Base-by-base conservation (phyloP, 1,140 invertebrate genomes). In the Heliconius melpomene region DNA sequence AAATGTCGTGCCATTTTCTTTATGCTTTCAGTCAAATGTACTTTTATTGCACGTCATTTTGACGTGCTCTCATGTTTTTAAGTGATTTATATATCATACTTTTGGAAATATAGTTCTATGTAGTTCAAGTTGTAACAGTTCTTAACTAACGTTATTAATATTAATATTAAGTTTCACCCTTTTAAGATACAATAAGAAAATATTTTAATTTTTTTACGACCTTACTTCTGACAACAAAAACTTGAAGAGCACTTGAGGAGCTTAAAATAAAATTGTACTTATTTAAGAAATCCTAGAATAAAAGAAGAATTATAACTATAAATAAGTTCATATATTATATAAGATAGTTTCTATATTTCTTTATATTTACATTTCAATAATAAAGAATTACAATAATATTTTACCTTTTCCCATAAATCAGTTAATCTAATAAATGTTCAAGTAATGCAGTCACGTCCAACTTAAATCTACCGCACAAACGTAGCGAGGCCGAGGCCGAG, bases 381-480 rank as follows among this genome's bases (percentile, higher is more conserved):
- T 29, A 66, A 26, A 60, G 32, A 38, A 50, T 2, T 29, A 20
- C 5, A 9, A 9, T 36, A 38, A 72, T 20, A 71, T 75, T 72
- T 50, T 71, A 52, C 60, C 70, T 72, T 40, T 72, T 36, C 16
- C 60, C 52, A 74, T 80, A 80, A 80, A 80, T 80, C 79, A 74
- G 50, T 81, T 78, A 77, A 73, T 71, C 75, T 78, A 81, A 81
- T 74, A 81, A 52, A 46, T 36, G 72, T 81, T 81, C 71, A 60
- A 54, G 79, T 81, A 77, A 72, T 60, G 73, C 77, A 85, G 82
- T 83, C 84, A 87, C 80, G 81, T 82, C 60, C 78, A 60, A 80
- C 80, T 85, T 82, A 79, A 86, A 86, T 85, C 80, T 79, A 72
- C 79, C 80, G 74, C 60, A 73, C 75, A 82, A 85, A 85, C 82